Evolutionary conservation across 2,113 vertebrate genomes (phyloP).

Genomic region (Dipodomys stephensi): DNA sequence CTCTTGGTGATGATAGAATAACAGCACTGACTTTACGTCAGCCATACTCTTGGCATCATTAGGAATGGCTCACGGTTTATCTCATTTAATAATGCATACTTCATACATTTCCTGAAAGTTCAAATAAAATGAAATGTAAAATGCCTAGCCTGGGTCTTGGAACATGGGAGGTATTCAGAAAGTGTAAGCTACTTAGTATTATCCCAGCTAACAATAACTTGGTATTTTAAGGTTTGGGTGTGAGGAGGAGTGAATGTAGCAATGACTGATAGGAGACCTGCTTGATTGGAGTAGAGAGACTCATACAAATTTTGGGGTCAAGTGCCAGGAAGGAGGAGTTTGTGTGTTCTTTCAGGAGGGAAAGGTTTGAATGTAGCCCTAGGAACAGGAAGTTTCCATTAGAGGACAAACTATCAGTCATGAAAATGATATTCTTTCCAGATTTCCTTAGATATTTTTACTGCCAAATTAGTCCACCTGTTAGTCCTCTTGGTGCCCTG

Average conservation of each 20-base stretch:
- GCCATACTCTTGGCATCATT: neutral
- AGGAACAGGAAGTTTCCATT: neutral
- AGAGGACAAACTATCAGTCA: neutral
- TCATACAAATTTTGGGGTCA: neutral
- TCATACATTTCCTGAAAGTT: neutral
- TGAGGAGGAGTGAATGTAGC: neutral
- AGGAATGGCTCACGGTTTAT: slow-evolving; percentile 5
- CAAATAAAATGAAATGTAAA: neutral
- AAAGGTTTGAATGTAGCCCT: neutral
- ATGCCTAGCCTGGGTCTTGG: neutral
- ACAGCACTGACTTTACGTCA: neutral
- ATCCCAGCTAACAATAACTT: neutral
- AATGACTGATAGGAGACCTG: neutral
- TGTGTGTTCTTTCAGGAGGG: neutral
- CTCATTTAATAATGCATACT: neutral
- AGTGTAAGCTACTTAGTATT: neutral
- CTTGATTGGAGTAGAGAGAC: neutral
- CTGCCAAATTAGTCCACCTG: neutral
- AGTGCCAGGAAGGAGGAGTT: neutral
- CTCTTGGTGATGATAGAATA: neutral
- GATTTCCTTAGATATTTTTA: neutral
- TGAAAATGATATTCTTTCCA: neutral
- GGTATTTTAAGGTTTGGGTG: neutral
- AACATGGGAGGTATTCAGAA: neutral
- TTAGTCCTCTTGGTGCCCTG: neutral